These are phyloP conservation scores for Vidua macroura DNA, from an alignment of 2,113 vertebrate genomes.

Conservation along the genomic window DNA sequence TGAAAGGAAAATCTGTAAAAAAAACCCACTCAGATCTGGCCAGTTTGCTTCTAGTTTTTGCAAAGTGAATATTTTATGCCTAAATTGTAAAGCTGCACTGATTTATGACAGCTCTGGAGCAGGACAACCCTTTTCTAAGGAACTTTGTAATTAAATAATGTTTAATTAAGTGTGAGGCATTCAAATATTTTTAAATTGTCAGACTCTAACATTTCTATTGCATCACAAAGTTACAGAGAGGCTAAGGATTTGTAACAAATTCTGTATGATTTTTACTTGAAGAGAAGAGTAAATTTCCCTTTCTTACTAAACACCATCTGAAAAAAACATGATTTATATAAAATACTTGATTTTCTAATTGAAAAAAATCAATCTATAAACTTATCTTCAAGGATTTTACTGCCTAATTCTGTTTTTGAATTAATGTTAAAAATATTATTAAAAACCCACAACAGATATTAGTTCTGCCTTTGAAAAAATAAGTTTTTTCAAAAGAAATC, in stretches of 20 bases:
- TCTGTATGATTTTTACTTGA: neutral
- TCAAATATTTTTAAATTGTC: neutral
- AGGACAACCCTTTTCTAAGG: neutral
- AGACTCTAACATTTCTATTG: neutral
- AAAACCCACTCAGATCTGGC: neutral
- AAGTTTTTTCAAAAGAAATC: neutral
- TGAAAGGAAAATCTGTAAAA: neutral
- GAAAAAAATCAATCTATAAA: neutral
- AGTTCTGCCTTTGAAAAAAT: neutral
- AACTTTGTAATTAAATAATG: neutral
- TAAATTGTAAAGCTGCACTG: neutral
- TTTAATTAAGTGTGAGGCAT: neutral
- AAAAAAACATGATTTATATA: neutral
- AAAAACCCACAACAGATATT: fast-evolving
- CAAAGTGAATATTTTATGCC: neutral
- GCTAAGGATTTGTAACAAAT: neutral
- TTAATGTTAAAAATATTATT: neutral
- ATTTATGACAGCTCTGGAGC: neutral
- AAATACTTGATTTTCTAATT: neutral
- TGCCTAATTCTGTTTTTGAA: neutral
- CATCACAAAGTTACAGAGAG: neutral
- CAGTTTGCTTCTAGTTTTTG: neutral
- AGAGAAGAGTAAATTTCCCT: neutral
- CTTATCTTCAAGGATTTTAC: neutral
- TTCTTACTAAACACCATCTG: neutral